Evolutionary conservation across 2,888 invertebrate species (phyloP).

Genomic region (Lapara coniferarum): DNA sequence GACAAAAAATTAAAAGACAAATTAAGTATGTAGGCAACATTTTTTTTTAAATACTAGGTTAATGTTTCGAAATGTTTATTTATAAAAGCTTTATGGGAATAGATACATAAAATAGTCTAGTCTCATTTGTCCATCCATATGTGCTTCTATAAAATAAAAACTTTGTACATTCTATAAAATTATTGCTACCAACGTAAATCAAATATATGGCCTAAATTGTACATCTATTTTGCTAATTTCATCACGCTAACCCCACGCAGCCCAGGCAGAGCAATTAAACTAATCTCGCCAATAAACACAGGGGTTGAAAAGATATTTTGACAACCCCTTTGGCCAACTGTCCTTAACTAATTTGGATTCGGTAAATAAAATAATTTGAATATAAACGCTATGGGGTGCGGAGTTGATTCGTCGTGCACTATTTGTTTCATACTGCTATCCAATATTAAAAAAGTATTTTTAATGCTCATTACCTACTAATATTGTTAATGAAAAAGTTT

Average conservation of each 20-base stretch:
- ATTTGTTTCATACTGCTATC: conserved; percentile 7
- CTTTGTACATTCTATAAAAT: no score
- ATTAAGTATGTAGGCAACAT: no score
- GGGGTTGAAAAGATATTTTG: conserved; percentile 35
- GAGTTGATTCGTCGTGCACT: background rate
- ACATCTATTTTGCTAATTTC: background rate
- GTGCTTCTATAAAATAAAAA: no score
- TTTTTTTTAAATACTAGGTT: no score
- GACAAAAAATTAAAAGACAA: no score
- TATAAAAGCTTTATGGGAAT: no score
- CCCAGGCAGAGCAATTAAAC: conserved; percentile 29
- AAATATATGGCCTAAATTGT: no score
- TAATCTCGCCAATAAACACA: conserved; percentile 16
- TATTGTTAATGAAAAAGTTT: no score
- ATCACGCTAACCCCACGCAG: conserved; percentile 21
- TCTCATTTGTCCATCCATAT: no score
- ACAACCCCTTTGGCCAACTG: conserved; percentile 41
- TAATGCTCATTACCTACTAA: background rate
- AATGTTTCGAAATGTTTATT: no score
- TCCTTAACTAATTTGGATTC: conserved; percentile 23
- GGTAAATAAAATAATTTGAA: conserved; percentile 24
- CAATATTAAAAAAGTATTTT: background rate
- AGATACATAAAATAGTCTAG: no score
- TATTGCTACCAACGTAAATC: no score
- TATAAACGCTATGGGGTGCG: conserved; percentile 17